Evolutionary conservation across 53 echinoderm and acorn worm species (phyloP).

Genomic region (Paelopatides confundens): DNA sequence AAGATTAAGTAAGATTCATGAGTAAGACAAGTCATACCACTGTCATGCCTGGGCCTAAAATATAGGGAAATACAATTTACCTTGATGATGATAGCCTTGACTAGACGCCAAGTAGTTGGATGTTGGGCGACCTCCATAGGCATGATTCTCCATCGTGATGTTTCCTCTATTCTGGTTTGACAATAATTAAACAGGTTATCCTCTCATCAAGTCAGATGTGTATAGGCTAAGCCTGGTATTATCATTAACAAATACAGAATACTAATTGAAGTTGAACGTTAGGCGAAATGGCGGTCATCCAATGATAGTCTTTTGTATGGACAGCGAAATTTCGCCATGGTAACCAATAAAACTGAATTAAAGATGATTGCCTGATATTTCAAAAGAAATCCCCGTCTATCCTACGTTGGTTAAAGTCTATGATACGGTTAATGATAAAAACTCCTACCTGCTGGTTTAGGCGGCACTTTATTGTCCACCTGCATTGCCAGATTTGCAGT

Average conservation of each 20-base stretch:
- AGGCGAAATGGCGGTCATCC: background rate
- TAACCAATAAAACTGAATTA: background rate
- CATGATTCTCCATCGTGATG: background rate
- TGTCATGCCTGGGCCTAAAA: background rate
- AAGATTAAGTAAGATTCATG: no score
- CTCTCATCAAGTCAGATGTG: background rate
- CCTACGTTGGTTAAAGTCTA: background rate
- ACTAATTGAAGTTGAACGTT: background rate
- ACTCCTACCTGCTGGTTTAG: constrained; percentile 39
- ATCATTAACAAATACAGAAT: background rate
- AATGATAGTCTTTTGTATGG: background rate
- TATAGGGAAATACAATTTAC: background rate
- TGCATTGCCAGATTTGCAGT: constrained; percentile 45
- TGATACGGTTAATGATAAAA: background rate
- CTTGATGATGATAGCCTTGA: background rate
- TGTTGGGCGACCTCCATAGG: background rate
- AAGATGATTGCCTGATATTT: background rate
- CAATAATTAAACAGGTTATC: background rate
- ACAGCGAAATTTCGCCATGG: background rate
- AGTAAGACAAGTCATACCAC: no score
- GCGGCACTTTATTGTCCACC: constrained; percentile 40
- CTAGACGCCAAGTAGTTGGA: background rate
- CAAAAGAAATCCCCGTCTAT: background rate
- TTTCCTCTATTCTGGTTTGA: background rate
- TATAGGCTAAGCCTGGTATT: background rate